phyloP scores from a whole-genome alignment of 1,140 invertebrate species.

The Cherax destructor region DNA sequence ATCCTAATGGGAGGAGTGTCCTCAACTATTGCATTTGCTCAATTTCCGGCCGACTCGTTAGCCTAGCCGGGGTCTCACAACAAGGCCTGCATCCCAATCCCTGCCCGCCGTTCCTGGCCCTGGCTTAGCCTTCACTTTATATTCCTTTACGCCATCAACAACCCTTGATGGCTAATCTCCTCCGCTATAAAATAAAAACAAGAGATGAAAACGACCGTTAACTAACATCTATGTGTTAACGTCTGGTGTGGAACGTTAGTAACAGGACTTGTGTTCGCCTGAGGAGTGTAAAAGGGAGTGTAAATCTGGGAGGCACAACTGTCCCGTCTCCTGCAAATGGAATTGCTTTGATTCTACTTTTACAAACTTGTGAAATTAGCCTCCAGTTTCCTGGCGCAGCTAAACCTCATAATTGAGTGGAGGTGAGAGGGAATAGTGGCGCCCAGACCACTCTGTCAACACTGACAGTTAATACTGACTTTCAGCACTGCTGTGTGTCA shows the following conservation, averaged over 20 bases:
- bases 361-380: slow-evolving; percentile 44
- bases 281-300: not conserved
- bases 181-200: not conserved
- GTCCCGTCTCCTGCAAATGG: slow-evolving; percentile 17
- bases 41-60: slow-evolving; percentile 59
- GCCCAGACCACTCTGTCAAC: not conserved
- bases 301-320: not conserved
- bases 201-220: too few relatives aligned
- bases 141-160: not conserved
- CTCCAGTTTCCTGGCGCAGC: slow-evolving; percentile 16
- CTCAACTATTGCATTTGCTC: slow-evolving; percentile 62
- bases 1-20: slow-evolving; percentile 61
- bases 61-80: slow-evolving; percentile 41
- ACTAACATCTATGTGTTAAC: too few relatives aligned
- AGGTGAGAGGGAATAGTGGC: not conserved
- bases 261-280: not conserved
- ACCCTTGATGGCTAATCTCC: not conserved
- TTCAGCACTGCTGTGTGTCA: not conserved
- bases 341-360: slow-evolving; percentile 50
- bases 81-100: slow-evolving; percentile 41
- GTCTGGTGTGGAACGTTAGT: too few relatives aligned
- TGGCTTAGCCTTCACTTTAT: not conserved
- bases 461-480: not conserved
- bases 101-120: not conserved
- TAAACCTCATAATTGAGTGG: not conserved